Conservation (phyloP, 2,888 invertebrate genomes). For the Netelia inedita region DNA sequence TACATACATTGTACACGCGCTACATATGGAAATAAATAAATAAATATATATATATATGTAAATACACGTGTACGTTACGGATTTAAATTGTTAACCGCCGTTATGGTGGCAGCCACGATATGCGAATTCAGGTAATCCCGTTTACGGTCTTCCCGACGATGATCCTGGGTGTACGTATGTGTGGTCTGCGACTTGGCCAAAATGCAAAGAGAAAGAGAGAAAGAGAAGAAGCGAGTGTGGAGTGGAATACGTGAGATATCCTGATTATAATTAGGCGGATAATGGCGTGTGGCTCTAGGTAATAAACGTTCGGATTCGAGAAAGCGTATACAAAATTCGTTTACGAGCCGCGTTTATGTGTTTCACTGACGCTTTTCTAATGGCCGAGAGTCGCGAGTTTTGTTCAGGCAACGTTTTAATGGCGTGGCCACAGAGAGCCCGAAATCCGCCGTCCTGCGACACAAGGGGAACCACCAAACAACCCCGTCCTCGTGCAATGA, state of each 20-base stretch:
- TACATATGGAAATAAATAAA: constrained; percentile 3
- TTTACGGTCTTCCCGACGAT: constrained; percentile 10
- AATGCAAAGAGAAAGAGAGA: background rate
- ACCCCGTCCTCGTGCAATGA: background rate
- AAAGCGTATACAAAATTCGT: constrained; percentile 41
- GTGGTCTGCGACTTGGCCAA: background rate
- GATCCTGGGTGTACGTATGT: background rate
- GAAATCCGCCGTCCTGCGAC: background rate
- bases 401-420: constrained; percentile 53
- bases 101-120: constrained; percentile 1
- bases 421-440: background rate
- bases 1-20: background rate
- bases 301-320: constrained; percentile 42
- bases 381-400: constrained; percentile 11
- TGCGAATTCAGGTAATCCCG: constrained; percentile 43
- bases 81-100: constrained; percentile 32
- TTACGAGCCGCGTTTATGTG: constrained; percentile 46
- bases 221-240: background rate
- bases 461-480: background rate
- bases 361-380: constrained; percentile 34
- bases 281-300: constrained; percentile 23
- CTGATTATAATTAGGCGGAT: constrained; percentile 56
- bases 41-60: background rate
- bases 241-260: constrained; percentile 1
- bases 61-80: background rate